phyloP scores from a whole-genome alignment of 2,888 invertebrate genomes.

The Embidobia sp. region DNA sequence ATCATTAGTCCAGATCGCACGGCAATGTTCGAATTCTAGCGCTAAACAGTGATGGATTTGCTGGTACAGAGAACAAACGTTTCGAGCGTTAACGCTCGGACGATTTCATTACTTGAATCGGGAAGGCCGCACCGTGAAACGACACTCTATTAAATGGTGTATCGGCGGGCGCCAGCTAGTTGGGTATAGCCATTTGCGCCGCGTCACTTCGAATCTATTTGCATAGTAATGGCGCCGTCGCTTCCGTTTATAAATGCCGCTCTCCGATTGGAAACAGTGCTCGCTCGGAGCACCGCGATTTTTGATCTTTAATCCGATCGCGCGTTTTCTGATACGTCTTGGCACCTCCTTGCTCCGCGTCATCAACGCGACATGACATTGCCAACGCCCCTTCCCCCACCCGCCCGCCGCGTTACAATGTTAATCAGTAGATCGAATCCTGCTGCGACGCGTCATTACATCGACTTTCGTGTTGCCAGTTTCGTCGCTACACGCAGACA shows the following conservation, averaged over 20 bases:
- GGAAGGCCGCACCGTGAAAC: conserved; percentile 67
- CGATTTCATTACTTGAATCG: conserved; percentile 78
- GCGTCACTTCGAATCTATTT: conserved; percentile 79
- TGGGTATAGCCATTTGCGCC: conserved; percentile 74
- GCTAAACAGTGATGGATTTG: conserved; percentile 70
- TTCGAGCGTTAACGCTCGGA: conserved; percentile 72
- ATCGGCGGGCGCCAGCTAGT: conserved; percentile 77
- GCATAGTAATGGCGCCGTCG: conserved; percentile 79
- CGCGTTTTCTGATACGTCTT: conserved; percentile 35
- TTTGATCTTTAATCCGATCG: conserved; percentile 36
- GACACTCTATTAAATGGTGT: conserved; percentile 74
- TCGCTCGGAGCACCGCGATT: conserved; percentile 27
- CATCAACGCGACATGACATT: conserved; percentile 17
- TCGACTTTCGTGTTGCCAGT: too few relatives aligned
- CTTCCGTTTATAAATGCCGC: conserved; percentile 72
- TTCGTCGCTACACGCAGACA: too few relatives aligned
- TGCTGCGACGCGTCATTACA: too few relatives aligned
- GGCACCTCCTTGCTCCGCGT: conserved; percentile 10
- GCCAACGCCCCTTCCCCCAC: not conserved
- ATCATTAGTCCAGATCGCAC: conserved; percentile 62
- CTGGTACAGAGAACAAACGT: conserved; percentile 73
- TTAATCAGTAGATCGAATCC: too few relatives aligned
- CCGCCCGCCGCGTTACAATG: too few relatives aligned
- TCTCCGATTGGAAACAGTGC: conserved; percentile 59
- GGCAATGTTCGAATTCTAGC: conserved; percentile 56